Conservation (phyloP, 23 tunicate genomes). For the Trididemnum clinides region DNA sequence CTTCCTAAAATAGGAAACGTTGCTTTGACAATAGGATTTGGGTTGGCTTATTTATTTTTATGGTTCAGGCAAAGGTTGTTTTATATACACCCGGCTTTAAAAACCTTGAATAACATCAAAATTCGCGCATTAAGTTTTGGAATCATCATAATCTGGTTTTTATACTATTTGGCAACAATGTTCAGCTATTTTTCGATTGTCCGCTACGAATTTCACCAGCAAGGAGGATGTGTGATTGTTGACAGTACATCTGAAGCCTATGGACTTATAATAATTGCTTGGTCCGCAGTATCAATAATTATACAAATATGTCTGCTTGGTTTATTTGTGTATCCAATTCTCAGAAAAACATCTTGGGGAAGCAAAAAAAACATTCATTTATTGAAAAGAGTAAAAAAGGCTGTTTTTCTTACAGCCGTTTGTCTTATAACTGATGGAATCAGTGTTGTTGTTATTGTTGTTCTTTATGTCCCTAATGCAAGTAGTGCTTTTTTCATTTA, state of each 20-base stretch:
- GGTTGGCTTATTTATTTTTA: conserved; percentile 41
- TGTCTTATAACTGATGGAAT: conserved; percentile 46
- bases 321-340: conserved; percentile 55
- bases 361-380: conserved; percentile 1
- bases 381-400: conserved; percentile 44
- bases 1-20: not conserved
- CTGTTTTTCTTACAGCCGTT: conserved; percentile 38
- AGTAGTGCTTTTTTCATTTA: not conserved
- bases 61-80: conserved; percentile 63
- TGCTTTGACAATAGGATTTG: not conserved
- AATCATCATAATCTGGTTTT: not conserved
- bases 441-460: conserved; percentile 1
- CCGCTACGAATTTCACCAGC: conserved; percentile 8
- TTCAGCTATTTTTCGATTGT: not conserved
- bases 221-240: conserved; percentile 34
- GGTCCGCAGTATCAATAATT: conserved; percentile 40
- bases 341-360: conserved; percentile 9
- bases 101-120: not conserved
- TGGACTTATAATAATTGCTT: conserved; percentile 1
- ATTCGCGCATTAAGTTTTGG: not conserved
- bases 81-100: not conserved
- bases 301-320: conserved; percentile 61
- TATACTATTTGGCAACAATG: not conserved
- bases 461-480: not conserved
- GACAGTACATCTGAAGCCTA: not conserved